Percentiles rank a stretch among this genome's conserved stretches.
phyloP scores from a whole-genome alignment of 2,888 invertebrate genomes.

The Cremastobaeus sp. region DNA sequence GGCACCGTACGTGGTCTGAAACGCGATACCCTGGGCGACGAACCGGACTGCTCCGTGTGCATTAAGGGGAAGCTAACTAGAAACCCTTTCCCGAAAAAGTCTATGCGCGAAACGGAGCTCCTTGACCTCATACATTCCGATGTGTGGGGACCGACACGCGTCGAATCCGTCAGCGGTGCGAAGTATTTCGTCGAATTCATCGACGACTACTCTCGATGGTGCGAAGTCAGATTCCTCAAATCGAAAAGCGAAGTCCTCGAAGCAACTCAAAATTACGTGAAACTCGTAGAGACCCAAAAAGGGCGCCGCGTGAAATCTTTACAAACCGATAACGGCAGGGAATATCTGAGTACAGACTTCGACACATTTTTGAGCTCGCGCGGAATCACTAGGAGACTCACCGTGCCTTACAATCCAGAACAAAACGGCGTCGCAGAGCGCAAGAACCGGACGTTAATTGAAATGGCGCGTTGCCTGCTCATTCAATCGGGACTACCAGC shows the following conservation, averaged over 20 bases:
- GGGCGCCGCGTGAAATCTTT: not conserved
- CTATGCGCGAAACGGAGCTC: not conserved
- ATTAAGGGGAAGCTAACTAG: not conserved
- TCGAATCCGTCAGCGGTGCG: not conserved
- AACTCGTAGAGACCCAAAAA: not conserved
- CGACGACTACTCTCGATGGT: conserved; percentile 14
- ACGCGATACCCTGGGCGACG: not conserved
- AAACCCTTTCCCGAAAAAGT: not conserved
- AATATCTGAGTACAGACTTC: conserved; percentile 10
- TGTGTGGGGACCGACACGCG: conserved; percentile 18
- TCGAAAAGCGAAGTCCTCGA: conserved; percentile 1
- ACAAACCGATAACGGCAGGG: conserved; percentile 17
- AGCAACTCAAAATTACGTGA: conserved; percentile 1
- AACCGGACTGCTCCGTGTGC: not conserved
- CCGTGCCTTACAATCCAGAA: conserved; percentile 1
- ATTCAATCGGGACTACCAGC: conserved; percentile 56
- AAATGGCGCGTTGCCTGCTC: conserved; percentile 45
- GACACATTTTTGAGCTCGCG: not conserved
- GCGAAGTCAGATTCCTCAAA: conserved; percentile 8
- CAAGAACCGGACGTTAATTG: conserved; percentile 6
- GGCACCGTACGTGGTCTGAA: not conserved
- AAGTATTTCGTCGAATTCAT: conserved; percentile 8
- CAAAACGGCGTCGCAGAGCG: conserved; percentile 1
- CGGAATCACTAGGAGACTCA: conserved; percentile 1
- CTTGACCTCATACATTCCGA: conserved; percentile 1